Evolutionary conservation across 2,888 invertebrate genomes (phyloP).

Genomic region (Anarsia innoxiella): DNA sequence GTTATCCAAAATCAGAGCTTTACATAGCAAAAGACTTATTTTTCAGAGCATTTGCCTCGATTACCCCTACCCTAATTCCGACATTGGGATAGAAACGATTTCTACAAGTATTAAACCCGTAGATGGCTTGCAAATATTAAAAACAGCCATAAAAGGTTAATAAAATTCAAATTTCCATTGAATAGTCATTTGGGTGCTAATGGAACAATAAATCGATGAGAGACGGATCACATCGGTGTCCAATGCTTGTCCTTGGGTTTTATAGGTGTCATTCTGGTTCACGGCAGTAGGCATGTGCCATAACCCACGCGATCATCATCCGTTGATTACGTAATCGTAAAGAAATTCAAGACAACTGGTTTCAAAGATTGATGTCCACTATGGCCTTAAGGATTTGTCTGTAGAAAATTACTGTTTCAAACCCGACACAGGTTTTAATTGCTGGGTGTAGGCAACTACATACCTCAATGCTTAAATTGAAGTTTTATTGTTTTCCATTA

Average conservation of each 20-base stretch:
- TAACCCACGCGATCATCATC: conserved; percentile 45
- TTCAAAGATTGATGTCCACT: conserved; percentile 19
- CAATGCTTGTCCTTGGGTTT: conserved; percentile 47
- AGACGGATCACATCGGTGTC: conserved; percentile 23
- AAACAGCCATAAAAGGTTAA: conserved; percentile 10
- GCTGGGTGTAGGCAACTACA: no score
- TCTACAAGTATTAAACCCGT: no score
- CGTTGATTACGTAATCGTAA: conserved; percentile 45
- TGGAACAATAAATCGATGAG: conserved; percentile 38
- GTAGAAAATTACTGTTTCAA: no score
- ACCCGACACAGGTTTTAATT: no score
- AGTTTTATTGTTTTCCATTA: no score
- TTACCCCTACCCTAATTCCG: no score
- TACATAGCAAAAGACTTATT: no score
- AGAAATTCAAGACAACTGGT: conserved; percentile 25
- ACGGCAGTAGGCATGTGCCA: conserved; percentile 30
- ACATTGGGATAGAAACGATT: no score
- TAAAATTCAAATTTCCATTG: conserved; percentile 12
- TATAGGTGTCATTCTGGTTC: conserved; percentile 45
- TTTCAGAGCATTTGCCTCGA: no score
- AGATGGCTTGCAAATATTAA: no score
- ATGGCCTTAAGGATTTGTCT: conserved; percentile 16
- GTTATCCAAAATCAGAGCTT: no score
- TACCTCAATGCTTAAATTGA: no score
- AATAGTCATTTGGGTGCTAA: conserved; percentile 31